Evolutionary conservation across 2,797 vertebrate genomes (phyloP).

Genomic region (Rhynchonycteris naso): DNA sequence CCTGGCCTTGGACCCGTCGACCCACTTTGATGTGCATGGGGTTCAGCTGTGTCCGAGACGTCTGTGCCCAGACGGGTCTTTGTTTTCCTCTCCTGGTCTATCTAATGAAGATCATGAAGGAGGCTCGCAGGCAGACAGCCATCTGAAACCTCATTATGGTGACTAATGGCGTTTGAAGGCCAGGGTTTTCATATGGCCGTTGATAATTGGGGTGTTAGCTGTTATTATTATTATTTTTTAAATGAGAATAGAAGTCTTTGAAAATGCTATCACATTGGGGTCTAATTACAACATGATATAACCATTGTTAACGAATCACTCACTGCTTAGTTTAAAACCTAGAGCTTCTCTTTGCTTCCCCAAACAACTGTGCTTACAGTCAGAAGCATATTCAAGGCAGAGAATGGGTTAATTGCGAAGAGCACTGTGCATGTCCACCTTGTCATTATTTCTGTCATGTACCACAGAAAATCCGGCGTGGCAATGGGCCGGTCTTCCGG

Average conservation of each 20-base stretch:
- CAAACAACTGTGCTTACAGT: slow-evolving; percentile 39
- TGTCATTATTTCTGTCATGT: neutral
- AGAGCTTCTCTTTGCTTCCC: neutral
- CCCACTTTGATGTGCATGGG: neutral
- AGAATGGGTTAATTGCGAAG: neutral
- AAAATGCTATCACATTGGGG: neutral
- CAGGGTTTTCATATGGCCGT: neutral
- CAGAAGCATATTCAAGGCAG: slow-evolving; percentile 44
- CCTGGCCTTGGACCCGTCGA: neutral
- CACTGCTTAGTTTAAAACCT: slow-evolving; percentile 27
- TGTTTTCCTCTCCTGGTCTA: neutral
- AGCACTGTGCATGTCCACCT: neutral
- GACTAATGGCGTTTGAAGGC: neutral
- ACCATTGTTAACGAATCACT: neutral
- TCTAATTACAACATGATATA: neutral
- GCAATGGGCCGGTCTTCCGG: rapidly evolving
- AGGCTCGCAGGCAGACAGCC: neutral
- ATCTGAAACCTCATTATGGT: neutral
- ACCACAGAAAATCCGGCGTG: neutral
- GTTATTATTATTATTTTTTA: neutral
- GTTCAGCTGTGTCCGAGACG: neutral
- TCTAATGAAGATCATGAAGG: neutral
- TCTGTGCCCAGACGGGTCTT: neutral
- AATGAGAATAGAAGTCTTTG: slow-evolving; percentile 7
- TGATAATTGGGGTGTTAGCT: slow-evolving; percentile 37